Percentiles rank a stretch among this genome's conserved stretches.
phyloP scores from a whole-genome alignment of 2,888 invertebrate species.

The Nemoura dubitans region DNA sequence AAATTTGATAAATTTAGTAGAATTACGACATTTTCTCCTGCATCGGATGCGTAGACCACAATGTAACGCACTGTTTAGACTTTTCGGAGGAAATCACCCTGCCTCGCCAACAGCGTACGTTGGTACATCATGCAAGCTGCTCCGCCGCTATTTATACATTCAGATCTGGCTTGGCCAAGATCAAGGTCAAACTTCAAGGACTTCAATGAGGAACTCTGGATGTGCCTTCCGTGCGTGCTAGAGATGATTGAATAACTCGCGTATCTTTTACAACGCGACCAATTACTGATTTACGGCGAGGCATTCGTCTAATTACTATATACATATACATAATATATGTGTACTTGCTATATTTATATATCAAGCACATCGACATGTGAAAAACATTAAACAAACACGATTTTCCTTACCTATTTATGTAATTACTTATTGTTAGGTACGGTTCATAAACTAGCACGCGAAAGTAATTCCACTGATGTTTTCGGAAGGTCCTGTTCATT shows the following conservation, averaged over 20 bases:
- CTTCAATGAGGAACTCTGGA: conserved; percentile 1
- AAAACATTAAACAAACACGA: no score
- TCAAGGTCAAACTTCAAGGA: conserved; percentile 20
- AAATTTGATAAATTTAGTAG: no score
- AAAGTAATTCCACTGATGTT: neutral
- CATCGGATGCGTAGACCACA: no score
- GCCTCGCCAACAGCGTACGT: neutral
- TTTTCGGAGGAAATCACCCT: neutral
- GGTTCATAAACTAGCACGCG: no score
- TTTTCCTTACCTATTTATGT: no score
- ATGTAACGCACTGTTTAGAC: neutral
- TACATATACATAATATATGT: no score
- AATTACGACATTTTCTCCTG: neutral
- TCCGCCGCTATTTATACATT: neutral
- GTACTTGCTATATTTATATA: no score
- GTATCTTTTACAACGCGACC: neutral
- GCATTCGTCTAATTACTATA: no score
- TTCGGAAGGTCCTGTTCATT: neutral
- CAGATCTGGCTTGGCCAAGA: neutral
- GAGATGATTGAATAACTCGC: neutral
- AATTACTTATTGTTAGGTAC: no score
- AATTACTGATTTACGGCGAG: neutral
- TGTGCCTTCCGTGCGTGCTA: neutral
- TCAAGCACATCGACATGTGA: no score
- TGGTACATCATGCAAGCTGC: neutral